phyloP scores from a whole-genome alignment of 2,888 invertebrate genomes.

The Sinelater perroti region DNA sequence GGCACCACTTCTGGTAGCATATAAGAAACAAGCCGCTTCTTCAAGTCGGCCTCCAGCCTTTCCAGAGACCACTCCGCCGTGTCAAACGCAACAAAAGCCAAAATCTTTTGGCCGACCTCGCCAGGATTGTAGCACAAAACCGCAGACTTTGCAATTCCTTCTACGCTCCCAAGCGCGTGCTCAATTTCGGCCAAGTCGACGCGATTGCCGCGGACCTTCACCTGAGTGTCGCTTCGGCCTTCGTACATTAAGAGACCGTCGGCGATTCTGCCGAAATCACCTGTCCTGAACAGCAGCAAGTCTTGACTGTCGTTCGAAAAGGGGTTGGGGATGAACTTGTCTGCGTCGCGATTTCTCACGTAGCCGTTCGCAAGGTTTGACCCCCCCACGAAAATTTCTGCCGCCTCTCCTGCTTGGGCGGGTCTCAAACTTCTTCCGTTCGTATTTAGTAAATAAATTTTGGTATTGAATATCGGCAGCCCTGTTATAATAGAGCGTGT shows the following conservation, averaged over 20 bases:
- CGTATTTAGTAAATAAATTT: conserved; percentile 80
- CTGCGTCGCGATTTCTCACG: conserved; percentile 76
- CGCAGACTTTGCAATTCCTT: conserved; percentile 70
- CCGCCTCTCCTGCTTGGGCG: conserved; percentile 77
- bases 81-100: conserved; percentile 70
- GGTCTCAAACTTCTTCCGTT: conserved; percentile 76
- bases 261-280: conserved; percentile 80
- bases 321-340: conserved; percentile 80
- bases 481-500: conserved; percentile 62
- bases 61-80: conserved; percentile 64
- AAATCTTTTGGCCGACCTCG: conserved; percentile 73
- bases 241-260: conserved; percentile 76
- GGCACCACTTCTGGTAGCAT: conserved; percentile 83
- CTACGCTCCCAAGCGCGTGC: conserved; percentile 70
- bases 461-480: conserved; percentile 79
- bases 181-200: conserved; percentile 88
- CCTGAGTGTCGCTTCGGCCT: conserved; percentile 85
- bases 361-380: conserved; percentile 83
- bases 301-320: conserved; percentile 73
- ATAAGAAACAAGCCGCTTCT: conserved; percentile 73
- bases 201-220: conserved; percentile 84
- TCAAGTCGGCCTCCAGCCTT: conserved; percentile 72
- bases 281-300: conserved; percentile 80
- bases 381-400: conserved; percentile 85
- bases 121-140: conserved; percentile 78